Percentiles rank a stretch among this genome's conserved stretches.
These are phyloP conservation scores for Notospermus geniculatus DNA, from an alignment of 1,140 invertebrate genomes.

Conservation along the genomic window DNA sequence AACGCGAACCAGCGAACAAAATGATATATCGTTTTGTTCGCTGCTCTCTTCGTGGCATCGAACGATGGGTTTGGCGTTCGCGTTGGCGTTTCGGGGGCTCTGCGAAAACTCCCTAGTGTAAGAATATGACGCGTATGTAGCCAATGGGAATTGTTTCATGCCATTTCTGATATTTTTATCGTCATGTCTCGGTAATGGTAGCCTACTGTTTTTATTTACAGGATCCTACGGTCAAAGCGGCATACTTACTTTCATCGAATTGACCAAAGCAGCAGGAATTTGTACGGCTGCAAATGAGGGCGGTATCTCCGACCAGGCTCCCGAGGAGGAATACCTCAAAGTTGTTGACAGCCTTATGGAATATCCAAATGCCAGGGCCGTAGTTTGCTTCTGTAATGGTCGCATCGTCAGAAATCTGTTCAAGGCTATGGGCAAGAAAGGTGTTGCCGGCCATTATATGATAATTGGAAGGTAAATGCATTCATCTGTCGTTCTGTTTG, in stretches of 20 bases:
- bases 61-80: too few species aligned
- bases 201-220: conserved; percentile 46
- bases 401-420: conserved; percentile 70
- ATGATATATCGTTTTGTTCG: too few species aligned
- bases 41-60: too few species aligned
- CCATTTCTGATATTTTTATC: too few species aligned
- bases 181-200: too few species aligned
- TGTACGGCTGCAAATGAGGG: conserved; percentile 72
- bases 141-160: too few species aligned
- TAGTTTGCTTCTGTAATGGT: conserved; percentile 84
- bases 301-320: conserved; percentile 63
- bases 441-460: conserved; percentile 65
- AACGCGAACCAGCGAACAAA: too few species aligned
- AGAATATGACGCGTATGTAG: too few species aligned
- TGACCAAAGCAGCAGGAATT: conserved; percentile 66
- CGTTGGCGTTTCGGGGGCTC: too few species aligned
- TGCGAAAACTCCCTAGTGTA: too few species aligned
- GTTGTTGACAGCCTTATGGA: conserved; percentile 62
- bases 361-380: conserved; percentile 65
- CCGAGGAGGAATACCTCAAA: conserved; percentile 63
- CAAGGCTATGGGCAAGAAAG: conserved; percentile 63
- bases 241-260: conserved; percentile 72
- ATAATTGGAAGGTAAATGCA: conserved; percentile 73
- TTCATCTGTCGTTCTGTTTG: too few species aligned
- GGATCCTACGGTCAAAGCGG: conserved; percentile 80